phyloP scores from a whole-genome alignment of 2,888 invertebrate genomes.

The Cerastis leucographa region DNA sequence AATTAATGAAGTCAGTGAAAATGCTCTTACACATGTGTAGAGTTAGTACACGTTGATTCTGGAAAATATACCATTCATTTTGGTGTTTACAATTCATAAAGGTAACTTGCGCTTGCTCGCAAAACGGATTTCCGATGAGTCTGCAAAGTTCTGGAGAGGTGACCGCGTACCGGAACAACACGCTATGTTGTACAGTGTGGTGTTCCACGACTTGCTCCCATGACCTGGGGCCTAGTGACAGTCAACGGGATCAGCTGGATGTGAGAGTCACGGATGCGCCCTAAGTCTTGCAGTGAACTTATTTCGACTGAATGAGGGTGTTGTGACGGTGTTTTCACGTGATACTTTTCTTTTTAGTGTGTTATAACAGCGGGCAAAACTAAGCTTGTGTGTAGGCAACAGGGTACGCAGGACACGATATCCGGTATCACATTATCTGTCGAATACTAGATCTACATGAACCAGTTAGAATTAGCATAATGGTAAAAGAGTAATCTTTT shows the following conservation, averaged over 20 bases:
- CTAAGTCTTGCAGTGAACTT: neutral
- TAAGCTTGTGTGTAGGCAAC: neutral
- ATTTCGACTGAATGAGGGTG: no score
- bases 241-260: neutral
- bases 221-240: neutral
- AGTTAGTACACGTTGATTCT: neutral
- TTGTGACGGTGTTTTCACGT: neutral
- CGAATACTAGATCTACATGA: neutral
- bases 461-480: neutral
- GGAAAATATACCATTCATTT: neutral
- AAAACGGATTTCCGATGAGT: constrained; percentile 7
- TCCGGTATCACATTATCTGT: no score
- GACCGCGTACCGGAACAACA: neutral
- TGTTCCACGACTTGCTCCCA: neutral
- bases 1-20: neutral
- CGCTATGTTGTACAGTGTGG: neutral
- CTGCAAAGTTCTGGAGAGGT: neutral
- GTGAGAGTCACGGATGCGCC: no score
- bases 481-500: neutral
- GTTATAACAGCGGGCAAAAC: neutral
- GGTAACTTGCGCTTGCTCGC: neutral
- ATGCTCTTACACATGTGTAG: neutral
- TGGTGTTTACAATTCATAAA: constrained; percentile 4
- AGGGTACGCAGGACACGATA: neutral
- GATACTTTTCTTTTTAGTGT: neutral